Evolutionary conservation across 2,113 vertebrate genomes (phyloP), one percentile per base, ranked within the genome.

Genomic region (Neoarius graeffei): DNA sequence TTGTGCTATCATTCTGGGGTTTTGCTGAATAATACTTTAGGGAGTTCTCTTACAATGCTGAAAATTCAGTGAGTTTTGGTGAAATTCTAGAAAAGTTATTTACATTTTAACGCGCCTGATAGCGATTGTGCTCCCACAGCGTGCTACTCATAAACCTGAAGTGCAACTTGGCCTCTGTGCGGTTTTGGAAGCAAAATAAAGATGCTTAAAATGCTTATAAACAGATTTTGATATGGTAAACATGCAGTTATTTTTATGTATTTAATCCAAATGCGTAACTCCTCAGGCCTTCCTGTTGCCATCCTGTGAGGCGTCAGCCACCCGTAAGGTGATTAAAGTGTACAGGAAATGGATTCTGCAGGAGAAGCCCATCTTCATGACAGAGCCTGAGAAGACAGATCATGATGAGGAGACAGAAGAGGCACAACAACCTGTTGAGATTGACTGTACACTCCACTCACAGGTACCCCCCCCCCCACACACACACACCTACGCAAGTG

Each of bases 331-430:
- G 80, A 97, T 99, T 59, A 97, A 97, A 91, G 98, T 99, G 0
- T 99, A 99, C 88, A 97, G 96, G 85, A 99, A 97, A 89, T 99
- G 98, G 98, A 97, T 99, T 76, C 89, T 99, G 82, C 97, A 96
- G 90, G 97, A 98, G 20, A 99, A 97, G 64, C 98, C 98, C 0
- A 81, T 92, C 62, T 99, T 99, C 87, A 99, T 99, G 98, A 95
- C 95, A 17, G 98, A 99, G 89, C 97, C 98, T 1, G 97, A 98
- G 81, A 95, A 91, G 66, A 94, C 92, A 35, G 92, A 94, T 2
- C 92, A 87, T 54, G 87, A 85, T 25, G 95, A 97, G 89, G 97
- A 95, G 57, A 92, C 90, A 66, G 93, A 91, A 60, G 85, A 92
- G 73, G 95, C 93, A 84, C 93, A 93, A 67, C 86, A 94, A 84